These are phyloP conservation scores for Gymnorhina tibicen DNA, from an alignment of 2,113 vertebrate species.

Conservation along the genomic window DNA sequence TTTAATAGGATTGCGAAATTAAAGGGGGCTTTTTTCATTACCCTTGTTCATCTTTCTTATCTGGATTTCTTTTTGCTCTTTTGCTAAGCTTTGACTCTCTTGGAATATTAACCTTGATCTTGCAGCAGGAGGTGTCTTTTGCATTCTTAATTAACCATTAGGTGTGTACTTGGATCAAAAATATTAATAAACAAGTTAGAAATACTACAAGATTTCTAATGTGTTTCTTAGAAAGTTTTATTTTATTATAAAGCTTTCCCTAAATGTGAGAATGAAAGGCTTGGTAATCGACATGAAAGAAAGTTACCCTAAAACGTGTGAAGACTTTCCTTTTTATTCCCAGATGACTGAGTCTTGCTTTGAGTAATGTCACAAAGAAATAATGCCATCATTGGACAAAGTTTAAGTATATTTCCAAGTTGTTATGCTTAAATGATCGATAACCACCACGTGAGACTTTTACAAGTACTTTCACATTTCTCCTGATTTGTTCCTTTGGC, in stretches of 20 bases:
- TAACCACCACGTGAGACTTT: not conserved
- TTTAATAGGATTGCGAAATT: not conserved
- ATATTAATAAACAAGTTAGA: not conserved
- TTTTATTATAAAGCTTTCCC: not conserved
- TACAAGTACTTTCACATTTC: not conserved
- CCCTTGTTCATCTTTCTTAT: constrained; percentile 6
- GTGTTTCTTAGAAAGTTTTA: not conserved
- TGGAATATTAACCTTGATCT: not conserved
- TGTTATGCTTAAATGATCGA: constrained; percentile 10
- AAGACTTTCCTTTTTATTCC: not conserved
- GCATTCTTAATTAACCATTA: not conserved
- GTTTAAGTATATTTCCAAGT: not conserved
- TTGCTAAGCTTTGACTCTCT: not conserved
- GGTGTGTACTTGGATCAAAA: not conserved
- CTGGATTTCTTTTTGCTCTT: not conserved
- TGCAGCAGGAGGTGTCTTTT: not conserved
- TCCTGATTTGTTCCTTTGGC: not conserved
- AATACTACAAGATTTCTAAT: not conserved
- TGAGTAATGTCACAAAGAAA: not conserved
- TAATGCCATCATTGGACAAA: not conserved
- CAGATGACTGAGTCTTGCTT: not conserved
- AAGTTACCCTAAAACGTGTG: not conserved
- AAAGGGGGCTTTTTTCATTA: not conserved
- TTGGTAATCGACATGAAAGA: not conserved
- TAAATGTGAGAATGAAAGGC: not conserved